Percentiles rank a stretch among this genome's conserved stretches.
Conservation (phyloP, 1,140 invertebrate species). For the Pogonognathellus flavescens region DNA sequence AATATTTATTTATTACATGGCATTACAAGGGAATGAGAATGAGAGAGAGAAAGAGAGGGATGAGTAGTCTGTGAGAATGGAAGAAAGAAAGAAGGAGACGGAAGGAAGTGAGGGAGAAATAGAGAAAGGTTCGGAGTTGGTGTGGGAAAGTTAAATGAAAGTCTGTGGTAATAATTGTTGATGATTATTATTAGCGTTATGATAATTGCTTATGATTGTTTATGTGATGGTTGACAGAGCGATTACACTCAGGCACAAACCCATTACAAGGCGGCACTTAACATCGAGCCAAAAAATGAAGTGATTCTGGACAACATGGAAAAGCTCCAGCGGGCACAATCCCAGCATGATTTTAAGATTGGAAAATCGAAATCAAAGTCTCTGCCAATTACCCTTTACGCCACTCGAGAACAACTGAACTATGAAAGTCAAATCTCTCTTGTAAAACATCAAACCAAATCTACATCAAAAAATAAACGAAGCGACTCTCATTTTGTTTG, state of each 20-base stretch:
- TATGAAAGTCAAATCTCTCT: constrained; percentile 34
- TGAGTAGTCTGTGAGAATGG: too few relatives aligned
- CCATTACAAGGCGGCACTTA: constrained; percentile 65
- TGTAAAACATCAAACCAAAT: constrained; percentile 18
- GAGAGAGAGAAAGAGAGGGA: too few relatives aligned
- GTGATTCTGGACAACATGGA: constrained; percentile 61
- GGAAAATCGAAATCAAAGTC: neutral
- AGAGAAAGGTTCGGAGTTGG: neutral
- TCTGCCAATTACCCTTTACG: constrained; percentile 12
- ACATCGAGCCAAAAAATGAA: constrained; percentile 61
- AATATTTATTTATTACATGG: too few relatives aligned
- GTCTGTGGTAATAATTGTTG: constrained; percentile 61
- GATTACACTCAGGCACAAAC: constrained; percentile 65
- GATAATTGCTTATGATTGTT: constrained; percentile 65
- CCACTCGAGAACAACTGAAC: constrained; percentile 5
- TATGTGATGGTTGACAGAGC: constrained; percentile 60
- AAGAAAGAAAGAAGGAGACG: too few relatives aligned
- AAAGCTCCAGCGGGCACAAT: constrained; percentile 59
- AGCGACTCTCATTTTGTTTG: constrained; percentile 9
- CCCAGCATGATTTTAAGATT: constrained; percentile 25
- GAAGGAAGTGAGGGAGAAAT: too few relatives aligned
- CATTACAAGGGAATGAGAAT: too few relatives aligned
- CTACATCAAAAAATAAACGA: constrained; percentile 27
- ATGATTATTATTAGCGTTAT: constrained; percentile 68
- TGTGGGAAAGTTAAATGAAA: constrained; percentile 14